phyloP scores from a whole-genome alignment of 2,113 vertebrate species.

The Bufo gargarizans region DNA sequence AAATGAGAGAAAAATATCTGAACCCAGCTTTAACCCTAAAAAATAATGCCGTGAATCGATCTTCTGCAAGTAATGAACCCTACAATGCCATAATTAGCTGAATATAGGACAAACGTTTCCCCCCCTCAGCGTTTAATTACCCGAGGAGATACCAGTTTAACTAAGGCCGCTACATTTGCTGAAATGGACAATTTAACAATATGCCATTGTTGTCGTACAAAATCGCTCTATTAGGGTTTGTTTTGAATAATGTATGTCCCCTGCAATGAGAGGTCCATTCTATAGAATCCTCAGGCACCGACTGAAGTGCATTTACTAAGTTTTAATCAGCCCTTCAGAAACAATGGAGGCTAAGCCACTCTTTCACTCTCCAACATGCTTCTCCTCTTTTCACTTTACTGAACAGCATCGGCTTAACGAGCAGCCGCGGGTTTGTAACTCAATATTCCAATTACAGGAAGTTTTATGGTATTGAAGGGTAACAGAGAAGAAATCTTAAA shows the following conservation, averaged over 20 bases:
- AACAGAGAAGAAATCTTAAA: conserved; percentile 63
- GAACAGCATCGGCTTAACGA: conserved; percentile 59
- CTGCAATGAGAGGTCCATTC: conserved; percentile 32
- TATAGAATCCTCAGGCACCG: conserved; percentile 52
- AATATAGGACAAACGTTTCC: neutral
- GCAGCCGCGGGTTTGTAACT: conserved; percentile 64
- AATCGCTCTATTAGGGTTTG: conserved; percentile 37
- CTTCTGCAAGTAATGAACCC: neutral
- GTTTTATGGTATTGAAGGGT: conserved; percentile 66
- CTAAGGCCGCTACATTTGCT: conserved; percentile 53
- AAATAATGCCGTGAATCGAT: neutral
- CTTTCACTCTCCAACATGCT: conserved; percentile 58
- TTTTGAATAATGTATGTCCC: conserved; percentile 54
- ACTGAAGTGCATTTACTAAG: conserved; percentile 35
- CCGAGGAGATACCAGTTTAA: conserved; percentile 54
- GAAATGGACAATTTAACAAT: conserved; percentile 55
- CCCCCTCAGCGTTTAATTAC: conserved; percentile 27
- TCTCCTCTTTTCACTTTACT: conserved; percentile 58
- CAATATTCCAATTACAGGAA: conserved; percentile 65
- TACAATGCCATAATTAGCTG: conserved; percentile 25
- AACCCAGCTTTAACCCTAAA: conserved; percentile 3
- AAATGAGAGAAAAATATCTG: neutral
- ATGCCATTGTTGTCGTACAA: conserved; percentile 56
- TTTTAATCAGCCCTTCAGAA: conserved; percentile 62
- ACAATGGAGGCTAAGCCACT: conserved; percentile 61